phyloP scores from a whole-genome alignment of 2,113 vertebrate species.

The Coturnix japonica region DNA sequence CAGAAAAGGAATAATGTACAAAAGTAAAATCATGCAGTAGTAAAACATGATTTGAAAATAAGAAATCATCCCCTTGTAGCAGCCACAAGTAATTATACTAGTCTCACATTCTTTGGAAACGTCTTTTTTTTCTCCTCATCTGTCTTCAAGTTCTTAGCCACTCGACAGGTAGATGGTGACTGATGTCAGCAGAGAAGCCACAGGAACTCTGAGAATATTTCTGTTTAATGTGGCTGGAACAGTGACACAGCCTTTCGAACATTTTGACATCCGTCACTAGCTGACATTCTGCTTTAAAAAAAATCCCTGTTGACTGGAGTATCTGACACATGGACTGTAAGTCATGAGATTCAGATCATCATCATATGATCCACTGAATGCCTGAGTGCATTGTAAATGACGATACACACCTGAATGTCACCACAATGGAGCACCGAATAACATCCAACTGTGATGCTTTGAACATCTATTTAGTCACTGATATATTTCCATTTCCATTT shows the following conservation, averaged over 20 bases:
- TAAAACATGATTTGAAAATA: neutral
- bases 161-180: neutral
- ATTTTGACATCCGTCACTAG: constrained; percentile 52
- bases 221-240: constrained; percentile 24
- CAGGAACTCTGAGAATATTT: constrained; percentile 41
- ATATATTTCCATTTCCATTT: neutral
- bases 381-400: constrained; percentile 11
- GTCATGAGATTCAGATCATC: constrained; percentile 41
- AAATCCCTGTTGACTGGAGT: neutral
- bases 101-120: neutral
- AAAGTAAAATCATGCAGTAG: neutral
- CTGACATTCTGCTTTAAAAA: constrained; percentile 27
- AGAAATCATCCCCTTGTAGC: neutral
- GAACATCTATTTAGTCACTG: neutral
- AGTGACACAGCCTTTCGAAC: constrained; percentile 40
- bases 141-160: neutral
- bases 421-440: neutral
- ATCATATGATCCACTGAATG: neutral
- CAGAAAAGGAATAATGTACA: neutral
- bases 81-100: neutral
- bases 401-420: neutral
- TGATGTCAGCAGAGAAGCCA: constrained; percentile 10
- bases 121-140: neutral
- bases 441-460: neutral
- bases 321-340: constrained; percentile 44